Evolutionary conservation across 2,113 vertebrate genomes (phyloP).

Genomic region (Ursus arctos): DNA sequence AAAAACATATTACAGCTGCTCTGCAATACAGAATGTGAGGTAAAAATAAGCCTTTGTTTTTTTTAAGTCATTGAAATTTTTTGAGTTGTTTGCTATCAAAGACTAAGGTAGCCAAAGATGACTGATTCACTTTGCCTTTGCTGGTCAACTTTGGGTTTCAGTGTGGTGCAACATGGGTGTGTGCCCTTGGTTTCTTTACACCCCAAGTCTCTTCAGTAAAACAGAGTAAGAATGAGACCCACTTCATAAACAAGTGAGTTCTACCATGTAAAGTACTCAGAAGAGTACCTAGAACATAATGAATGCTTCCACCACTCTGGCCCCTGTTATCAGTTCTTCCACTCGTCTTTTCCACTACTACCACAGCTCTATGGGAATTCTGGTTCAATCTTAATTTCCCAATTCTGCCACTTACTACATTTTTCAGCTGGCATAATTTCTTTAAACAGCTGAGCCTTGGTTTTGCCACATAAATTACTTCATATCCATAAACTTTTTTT

Average conservation of each 20-base stretch:
- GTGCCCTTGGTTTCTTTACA: neutral
- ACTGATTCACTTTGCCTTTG: neutral
- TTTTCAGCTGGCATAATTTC: neutral
- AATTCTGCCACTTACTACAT: neutral
- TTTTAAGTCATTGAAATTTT: neutral
- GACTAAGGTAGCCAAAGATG: neutral
- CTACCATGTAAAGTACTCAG: neutral
- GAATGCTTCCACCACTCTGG: neutral
- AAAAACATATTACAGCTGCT: neutral
- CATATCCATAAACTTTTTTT: neutral
- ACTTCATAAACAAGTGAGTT: neutral
- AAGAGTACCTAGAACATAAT: neutral
- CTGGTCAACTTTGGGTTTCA: neutral
- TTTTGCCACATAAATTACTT: neutral
- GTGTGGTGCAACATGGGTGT: neutral
- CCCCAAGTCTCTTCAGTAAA: neutral
- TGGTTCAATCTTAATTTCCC: neutral
- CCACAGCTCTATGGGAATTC: rapidly evolving
- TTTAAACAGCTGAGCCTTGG: neutral
- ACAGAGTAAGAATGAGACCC: neutral
- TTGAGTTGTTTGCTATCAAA: neutral
- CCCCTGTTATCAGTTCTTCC: too few relatives aligned
- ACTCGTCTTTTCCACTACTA: neutral
- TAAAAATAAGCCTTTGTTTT: neutral
- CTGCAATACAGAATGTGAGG: neutral